Evolutionary conservation across 2,888 invertebrate species (phyloP).

Genomic region (Brachyopa scutellaris): DNA sequence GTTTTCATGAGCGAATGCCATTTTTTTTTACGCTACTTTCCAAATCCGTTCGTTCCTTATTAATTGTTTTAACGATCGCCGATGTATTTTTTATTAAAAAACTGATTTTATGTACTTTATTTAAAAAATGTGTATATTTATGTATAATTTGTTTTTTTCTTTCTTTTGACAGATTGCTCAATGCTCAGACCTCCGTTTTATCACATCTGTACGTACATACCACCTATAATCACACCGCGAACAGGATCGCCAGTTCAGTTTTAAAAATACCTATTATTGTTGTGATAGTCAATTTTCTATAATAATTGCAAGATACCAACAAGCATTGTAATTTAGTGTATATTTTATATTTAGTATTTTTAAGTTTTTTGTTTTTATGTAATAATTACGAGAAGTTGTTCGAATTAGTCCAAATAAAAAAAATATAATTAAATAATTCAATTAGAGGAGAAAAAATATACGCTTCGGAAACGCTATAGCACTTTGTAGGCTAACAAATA

Average conservation of each 20-base stretch:
- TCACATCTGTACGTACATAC: no score
- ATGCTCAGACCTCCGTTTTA: no score
- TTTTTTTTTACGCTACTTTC: no score
- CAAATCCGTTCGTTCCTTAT: no score
- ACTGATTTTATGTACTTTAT: no score
- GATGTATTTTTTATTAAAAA: no score
- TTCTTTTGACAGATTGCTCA: not conserved
- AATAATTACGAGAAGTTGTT: not conserved
- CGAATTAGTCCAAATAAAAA: not conserved
- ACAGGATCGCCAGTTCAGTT: constrained; percentile 5
- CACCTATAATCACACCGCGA: not conserved
- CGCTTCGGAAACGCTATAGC: not conserved
- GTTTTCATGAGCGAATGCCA: no score
- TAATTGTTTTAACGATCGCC: no score
- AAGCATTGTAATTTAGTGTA: constrained; percentile 34
- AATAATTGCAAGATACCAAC: constrained; percentile 20
- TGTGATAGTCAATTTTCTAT: constrained; percentile 51
- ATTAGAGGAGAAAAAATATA: not conserved
- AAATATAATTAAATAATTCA: not conserved
- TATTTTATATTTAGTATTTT: constrained; percentile 43
- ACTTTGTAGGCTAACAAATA: not conserved
- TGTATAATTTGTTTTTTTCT: not conserved
- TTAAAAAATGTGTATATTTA: no score
- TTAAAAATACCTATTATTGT: constrained; percentile 25
- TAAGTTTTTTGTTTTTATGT: constrained; percentile 13